Evolutionary conservation across 1,140 invertebrate genomes (phyloP).

Genomic region (Leptinotarsa undecemlineata): DNA sequence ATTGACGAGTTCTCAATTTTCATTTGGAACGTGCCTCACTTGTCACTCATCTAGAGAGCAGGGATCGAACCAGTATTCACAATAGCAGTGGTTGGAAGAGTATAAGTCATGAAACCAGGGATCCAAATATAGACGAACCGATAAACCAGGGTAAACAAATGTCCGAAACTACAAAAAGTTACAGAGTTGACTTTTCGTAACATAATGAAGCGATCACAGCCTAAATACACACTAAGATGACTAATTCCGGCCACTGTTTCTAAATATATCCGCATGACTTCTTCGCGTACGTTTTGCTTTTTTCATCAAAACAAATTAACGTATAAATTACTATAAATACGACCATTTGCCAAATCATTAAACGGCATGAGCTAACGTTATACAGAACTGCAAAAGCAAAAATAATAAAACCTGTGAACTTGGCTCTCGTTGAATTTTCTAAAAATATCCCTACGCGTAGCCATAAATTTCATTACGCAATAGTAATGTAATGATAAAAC

Average conservation of each 20-base stretch:
- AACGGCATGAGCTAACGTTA: not conserved
- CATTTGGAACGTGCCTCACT: too few species aligned
- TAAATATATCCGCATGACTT: not conserved
- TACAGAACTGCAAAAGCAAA: not conserved
- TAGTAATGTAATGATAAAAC: not conserved
- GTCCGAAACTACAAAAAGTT: too few species aligned
- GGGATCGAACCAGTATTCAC: too few species aligned
- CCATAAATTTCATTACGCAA: slow-evolving; percentile 14
- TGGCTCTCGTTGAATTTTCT: slow-evolving; percentile 12
- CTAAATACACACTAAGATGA: not conserved
- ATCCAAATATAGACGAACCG: too few species aligned
- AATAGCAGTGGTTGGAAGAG: too few species aligned
- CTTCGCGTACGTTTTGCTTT: slow-evolving; percentile 1
- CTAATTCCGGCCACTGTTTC: not conserved
- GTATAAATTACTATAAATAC: slow-evolving; percentile 8
- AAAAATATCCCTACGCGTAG: slow-evolving; percentile 8
- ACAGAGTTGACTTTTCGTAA: not conserved
- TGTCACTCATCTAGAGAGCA: too few species aligned
- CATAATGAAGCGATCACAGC: not conserved
- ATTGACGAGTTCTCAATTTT: too few species aligned
- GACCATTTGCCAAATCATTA: not conserved
- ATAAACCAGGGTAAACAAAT: too few species aligned
- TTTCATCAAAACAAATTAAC: slow-evolving; percentile 6
- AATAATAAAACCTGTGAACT: slow-evolving; percentile 16
- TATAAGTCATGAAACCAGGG: too few species aligned